Percentiles rank a stretch among this genome's conserved stretches.
phyloP scores from a whole-genome alignment of 1,140 invertebrate species.

The Listronotus bonariensis region DNA sequence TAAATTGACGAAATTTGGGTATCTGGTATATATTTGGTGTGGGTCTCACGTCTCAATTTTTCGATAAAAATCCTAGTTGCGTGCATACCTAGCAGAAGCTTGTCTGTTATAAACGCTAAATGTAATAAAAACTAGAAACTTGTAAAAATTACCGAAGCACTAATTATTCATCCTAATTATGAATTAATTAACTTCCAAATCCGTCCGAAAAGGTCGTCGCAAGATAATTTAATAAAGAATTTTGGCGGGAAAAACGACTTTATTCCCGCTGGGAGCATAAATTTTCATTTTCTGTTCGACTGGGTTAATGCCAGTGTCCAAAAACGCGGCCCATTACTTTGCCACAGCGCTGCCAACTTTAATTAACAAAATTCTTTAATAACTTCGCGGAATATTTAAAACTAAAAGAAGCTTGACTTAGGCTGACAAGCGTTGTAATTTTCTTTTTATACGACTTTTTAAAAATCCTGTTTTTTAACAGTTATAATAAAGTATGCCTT shows the following conservation, averaged over 20 bases:
- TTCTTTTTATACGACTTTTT: too few relatives aligned
- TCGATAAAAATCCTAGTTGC: too few relatives aligned
- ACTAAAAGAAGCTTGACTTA: too few relatives aligned
- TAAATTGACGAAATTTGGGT: too few relatives aligned
- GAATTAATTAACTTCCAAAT: slow-evolving; percentile 24
- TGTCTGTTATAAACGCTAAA: too few relatives aligned
- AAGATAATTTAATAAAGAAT: slow-evolving; percentile 34
- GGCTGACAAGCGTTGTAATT: too few relatives aligned
- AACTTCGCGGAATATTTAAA: neutral
- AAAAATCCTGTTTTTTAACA: too few relatives aligned
- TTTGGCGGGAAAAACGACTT: slow-evolving; percentile 29
- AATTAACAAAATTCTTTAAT: slow-evolving; percentile 33
- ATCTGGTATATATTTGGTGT: too few relatives aligned
- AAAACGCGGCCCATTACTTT: slow-evolving; percentile 21
- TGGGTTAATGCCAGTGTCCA: slow-evolving; percentile 28
- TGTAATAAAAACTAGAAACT: too few relatives aligned
- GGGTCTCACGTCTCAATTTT: too few relatives aligned
- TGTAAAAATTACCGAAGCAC: slow-evolving; percentile 1
- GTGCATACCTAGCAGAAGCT: too few relatives aligned
- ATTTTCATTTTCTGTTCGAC: slow-evolving; percentile 34
- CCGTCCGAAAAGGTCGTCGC: slow-evolving; percentile 15
- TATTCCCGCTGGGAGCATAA: slow-evolving; percentile 16
- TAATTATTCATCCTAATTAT: slow-evolving; percentile 14
- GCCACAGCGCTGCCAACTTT: slow-evolving; percentile 17
- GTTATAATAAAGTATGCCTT: too few relatives aligned